Evolutionary conservation across 2,113 vertebrate species (phyloP).

Genomic region (Neomonachus schauinslandi): DNA sequence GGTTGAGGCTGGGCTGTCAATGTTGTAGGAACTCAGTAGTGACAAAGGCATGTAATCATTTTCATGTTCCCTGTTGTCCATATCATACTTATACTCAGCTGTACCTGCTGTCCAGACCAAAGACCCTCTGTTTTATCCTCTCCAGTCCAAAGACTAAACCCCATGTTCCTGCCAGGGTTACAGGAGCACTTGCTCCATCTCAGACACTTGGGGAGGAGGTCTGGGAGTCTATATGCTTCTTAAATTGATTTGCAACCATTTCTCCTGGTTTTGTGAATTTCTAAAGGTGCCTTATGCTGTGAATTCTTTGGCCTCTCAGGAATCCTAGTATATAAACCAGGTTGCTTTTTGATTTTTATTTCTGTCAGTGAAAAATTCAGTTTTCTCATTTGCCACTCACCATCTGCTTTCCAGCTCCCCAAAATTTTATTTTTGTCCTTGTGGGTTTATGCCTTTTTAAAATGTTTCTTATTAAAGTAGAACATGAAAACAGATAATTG

Average conservation of each 20-base stretch:
- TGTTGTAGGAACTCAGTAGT: neutral
- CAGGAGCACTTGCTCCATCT: too few species aligned
- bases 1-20: neutral
- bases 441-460: slow-evolving; percentile 27
- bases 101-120: neutral
- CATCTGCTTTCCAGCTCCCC: slow-evolving; percentile 41
- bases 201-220: neutral
- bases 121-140: neutral
- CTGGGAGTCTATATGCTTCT: neutral
- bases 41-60: neutral
- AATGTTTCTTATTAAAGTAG: neutral
- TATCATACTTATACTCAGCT: neutral
- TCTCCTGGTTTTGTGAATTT: neutral
- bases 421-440: slow-evolving; percentile 54
- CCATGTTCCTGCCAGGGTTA: neutral
- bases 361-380: slow-evolving; percentile 2
- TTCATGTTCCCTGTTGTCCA: neutral
- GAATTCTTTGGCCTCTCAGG: neutral
- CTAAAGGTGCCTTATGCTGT: neutral
- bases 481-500: neutral
- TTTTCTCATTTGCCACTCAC: slow-evolving; percentile 47
- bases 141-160: neutral
- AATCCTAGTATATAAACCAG: neutral
- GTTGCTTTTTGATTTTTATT: slow-evolving; percentile 29
- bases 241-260: neutral